These are phyloP conservation scores for Eclectus roratus DNA, from an alignment of 2,113 vertebrate genomes.

Conservation along the genomic window DNA sequence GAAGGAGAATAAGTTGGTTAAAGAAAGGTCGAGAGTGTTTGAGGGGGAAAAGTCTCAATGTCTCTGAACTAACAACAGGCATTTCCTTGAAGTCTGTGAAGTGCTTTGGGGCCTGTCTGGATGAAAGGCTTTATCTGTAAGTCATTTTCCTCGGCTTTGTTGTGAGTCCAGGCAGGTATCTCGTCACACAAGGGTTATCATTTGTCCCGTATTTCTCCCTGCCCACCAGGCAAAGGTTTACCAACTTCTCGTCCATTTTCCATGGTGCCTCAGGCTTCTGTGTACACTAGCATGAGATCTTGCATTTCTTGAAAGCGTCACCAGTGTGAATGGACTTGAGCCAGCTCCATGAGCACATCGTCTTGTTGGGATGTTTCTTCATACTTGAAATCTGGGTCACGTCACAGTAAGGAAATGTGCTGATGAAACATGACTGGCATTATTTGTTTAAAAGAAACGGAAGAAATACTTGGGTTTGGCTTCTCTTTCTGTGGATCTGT, in stretches of 20 bases:
- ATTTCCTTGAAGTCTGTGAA: background rate
- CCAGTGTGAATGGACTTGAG: background rate
- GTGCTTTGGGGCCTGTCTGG: background rate
- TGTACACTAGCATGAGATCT: rapidly evolving
- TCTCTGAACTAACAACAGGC: background rate
- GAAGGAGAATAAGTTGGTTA: background rate
- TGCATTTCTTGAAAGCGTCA: background rate
- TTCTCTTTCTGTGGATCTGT: background rate
- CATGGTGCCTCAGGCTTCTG: rapidly evolving
- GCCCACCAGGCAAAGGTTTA: background rate
- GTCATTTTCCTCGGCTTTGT: background rate
- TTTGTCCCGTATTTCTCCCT: background rate
- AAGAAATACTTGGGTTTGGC: background rate
- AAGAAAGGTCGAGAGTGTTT: background rate
- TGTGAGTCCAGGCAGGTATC: background rate
- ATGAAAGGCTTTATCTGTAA: background rate
- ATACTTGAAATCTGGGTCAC: background rate
- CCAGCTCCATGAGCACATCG: background rate
- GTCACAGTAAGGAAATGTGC: rapidly evolving
- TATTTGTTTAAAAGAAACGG: background rate
- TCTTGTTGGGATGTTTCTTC: background rate
- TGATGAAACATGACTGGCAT: background rate
- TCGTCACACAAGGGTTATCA: rapidly evolving
- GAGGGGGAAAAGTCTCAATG: background rate
- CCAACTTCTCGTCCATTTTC: rapidly evolving